phyloP scores from a whole-genome alignment of 2,888 invertebrate species.

The Acronicta psi region DNA sequence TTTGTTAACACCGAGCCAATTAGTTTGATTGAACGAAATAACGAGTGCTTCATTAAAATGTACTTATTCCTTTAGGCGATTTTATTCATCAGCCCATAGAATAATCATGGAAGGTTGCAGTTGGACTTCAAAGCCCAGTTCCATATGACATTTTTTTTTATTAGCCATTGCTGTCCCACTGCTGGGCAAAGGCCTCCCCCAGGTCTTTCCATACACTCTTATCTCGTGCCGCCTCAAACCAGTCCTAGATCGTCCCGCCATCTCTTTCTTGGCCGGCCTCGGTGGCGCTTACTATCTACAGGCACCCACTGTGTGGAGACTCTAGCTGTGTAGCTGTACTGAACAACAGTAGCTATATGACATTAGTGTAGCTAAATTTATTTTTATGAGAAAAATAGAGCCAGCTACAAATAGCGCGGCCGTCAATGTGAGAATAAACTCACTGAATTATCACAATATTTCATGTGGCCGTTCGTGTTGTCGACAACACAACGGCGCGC shows the following conservation, averaged over 20 bases:
- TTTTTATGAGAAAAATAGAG: conserved; percentile 9
- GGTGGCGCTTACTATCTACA: too few relatives aligned
- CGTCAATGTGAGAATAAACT: conserved; percentile 21
- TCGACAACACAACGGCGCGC: conserved; percentile 22
- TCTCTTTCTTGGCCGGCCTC: too few relatives aligned
- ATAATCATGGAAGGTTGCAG: not conserved
- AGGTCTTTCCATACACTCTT: too few relatives aligned
- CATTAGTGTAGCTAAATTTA: not conserved
- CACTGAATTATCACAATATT: conserved; percentile 25
- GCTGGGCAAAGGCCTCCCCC: too few relatives aligned
- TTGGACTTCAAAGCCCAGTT: not conserved
- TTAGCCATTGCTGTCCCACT: too few relatives aligned
- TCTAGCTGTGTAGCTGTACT: too few relatives aligned
- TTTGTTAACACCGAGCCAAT: not conserved
- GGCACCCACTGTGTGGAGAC: too few relatives aligned
- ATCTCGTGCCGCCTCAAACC: too few relatives aligned
- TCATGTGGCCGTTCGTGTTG: conserved; percentile 12
- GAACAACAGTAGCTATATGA: too few relatives aligned
- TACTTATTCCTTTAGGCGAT: too few relatives aligned
- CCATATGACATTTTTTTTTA: too few relatives aligned
- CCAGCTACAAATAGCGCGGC: conserved; percentile 28
- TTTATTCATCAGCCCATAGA: not conserved
- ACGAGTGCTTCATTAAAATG: not conserved
- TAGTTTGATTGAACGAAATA: not conserved
- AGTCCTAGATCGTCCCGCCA: too few relatives aligned